A percentile compares a stretch with the other conserved stretches of the same genome.
phyloP scores from a whole-genome alignment of 2,888 invertebrate species.

The Leptopterna dolabrata region DNA sequence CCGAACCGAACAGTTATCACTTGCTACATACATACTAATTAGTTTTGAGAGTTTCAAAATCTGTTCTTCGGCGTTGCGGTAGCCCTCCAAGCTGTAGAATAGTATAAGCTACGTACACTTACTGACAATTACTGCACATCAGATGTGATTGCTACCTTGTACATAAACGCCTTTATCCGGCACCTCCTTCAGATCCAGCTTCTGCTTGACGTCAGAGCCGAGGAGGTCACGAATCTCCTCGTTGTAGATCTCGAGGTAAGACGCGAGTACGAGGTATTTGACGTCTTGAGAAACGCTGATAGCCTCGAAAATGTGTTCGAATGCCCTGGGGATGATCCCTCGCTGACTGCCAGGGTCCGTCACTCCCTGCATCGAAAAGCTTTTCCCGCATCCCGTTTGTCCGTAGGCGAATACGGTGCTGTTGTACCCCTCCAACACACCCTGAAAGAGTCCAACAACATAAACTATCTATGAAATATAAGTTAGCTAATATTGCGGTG shows the following conservation, averaged over 20 bases:
- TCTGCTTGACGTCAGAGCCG: constrained; percentile 71
- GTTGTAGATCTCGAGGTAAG: constrained; percentile 87
- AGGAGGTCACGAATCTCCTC: constrained; percentile 81
- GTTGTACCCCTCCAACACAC: constrained; percentile 91
- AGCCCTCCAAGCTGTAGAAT: too few relatives aligned
- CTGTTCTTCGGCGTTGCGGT: too few relatives aligned
- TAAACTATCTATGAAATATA: neutral
- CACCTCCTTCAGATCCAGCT: constrained; percentile 76
- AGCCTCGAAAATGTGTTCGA: constrained; percentile 90
- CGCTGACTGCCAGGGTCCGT: constrained; percentile 67
- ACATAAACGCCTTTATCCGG: constrained; percentile 76
- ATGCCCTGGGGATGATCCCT: constrained; percentile 78
- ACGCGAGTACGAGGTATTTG: constrained; percentile 81
- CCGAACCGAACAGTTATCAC: too few relatives aligned
- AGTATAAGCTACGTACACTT: too few relatives aligned
- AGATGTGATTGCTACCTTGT: constrained; percentile 67
- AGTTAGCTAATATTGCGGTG: too few relatives aligned
- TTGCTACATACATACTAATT: too few relatives aligned
- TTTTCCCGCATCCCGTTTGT: constrained; percentile 92
- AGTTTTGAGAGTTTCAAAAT: too few relatives aligned
- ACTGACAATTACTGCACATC: too few relatives aligned
- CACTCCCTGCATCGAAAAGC: constrained; percentile 88
- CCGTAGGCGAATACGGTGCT: constrained; percentile 94
- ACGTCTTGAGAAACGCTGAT: constrained; percentile 77
- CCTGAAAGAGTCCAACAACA: constrained; percentile 68